Evolutionary conservation across 2,113 vertebrate genomes (phyloP).

Genomic region (Pteropus alecto): DNA sequence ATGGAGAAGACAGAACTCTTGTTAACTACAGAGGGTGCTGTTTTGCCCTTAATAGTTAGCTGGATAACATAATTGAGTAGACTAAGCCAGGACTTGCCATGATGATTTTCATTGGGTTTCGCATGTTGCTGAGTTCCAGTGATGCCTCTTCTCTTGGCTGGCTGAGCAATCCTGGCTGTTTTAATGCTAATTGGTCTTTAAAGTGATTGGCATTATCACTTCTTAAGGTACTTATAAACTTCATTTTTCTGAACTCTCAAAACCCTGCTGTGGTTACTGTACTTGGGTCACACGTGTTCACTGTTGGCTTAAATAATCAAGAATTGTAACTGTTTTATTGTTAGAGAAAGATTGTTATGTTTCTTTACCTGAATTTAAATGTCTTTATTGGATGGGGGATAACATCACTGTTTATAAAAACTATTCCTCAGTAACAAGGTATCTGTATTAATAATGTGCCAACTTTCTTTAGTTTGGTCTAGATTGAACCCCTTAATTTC

Average conservation of each 20-base stretch:
- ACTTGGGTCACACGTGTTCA: not conserved
- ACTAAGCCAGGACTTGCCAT: constrained; percentile 71
- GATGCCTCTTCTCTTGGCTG: constrained; percentile 88
- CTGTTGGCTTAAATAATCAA: not conserved
- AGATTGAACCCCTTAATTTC: not conserved
- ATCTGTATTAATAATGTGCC: not conserved
- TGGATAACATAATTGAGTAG: not conserved
- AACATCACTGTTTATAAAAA: not conserved
- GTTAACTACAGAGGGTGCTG: not conserved
- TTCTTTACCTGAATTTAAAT: constrained; percentile 26
- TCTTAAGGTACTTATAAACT: not conserved
- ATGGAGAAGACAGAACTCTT: not conserved
- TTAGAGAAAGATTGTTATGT: not conserved
- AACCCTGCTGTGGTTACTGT: not conserved
- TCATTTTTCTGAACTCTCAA: not conserved
- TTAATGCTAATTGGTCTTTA: not conserved
- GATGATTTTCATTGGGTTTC: constrained; percentile 86
- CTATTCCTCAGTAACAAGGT: not conserved
- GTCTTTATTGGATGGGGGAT: not conserved
- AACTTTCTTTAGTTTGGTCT: not conserved
- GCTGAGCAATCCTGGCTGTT: constrained; percentile 81
- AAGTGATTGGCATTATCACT: not conserved
- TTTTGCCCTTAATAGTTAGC: not conserved
- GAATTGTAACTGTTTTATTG: not conserved
- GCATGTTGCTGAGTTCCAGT: constrained; percentile 81